Conservation (phyloP, 1,140 invertebrate species). For the Tigriopus japonicus region DNA sequence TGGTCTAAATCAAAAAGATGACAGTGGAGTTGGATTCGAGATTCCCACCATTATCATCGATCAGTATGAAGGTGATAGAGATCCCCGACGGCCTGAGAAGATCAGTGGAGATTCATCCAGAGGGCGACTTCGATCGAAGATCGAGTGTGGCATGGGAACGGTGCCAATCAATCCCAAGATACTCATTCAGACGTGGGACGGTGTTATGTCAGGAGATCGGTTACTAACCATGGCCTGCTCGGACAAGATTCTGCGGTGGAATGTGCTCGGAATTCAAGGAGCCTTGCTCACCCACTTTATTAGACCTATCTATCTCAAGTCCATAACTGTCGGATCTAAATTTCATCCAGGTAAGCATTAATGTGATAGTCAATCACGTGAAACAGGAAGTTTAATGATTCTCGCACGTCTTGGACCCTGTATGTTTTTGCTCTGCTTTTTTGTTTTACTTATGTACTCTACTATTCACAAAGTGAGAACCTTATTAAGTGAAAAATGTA, state of each 20-base stretch:
- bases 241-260: conserved; percentile 84
- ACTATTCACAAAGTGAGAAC: too few relatives aligned
- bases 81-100: background rate
- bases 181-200: conserved; percentile 70
- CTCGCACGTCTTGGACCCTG: too few relatives aligned
- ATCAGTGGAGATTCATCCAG: conserved; percentile 24
- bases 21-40: background rate
- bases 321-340: conserved; percentile 64
- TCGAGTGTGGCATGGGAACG: conserved; percentile 85
- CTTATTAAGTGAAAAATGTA: too few relatives aligned
- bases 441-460: too few relatives aligned
- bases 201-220: conserved; percentile 56
- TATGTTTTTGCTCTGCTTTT: too few relatives aligned
- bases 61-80: background rate
- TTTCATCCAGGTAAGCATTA: conserved; percentile 39
- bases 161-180: conserved; percentile 50
- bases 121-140: conserved; percentile 74
- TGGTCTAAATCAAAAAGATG: too few relatives aligned
- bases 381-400: too few relatives aligned
- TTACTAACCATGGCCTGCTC: conserved; percentile 80
- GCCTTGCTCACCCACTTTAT: conserved; percentile 64
- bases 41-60: background rate
- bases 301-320: conserved; percentile 65
- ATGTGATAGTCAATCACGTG: too few relatives aligned
- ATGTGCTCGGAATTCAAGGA: conserved; percentile 78